Percentiles rank a stretch among this genome's conserved stretches.
These are phyloP conservation scores for Sclerodermus sp. DNA, from an alignment of 2,888 invertebrate genomes.

Conservation along the genomic window DNA sequence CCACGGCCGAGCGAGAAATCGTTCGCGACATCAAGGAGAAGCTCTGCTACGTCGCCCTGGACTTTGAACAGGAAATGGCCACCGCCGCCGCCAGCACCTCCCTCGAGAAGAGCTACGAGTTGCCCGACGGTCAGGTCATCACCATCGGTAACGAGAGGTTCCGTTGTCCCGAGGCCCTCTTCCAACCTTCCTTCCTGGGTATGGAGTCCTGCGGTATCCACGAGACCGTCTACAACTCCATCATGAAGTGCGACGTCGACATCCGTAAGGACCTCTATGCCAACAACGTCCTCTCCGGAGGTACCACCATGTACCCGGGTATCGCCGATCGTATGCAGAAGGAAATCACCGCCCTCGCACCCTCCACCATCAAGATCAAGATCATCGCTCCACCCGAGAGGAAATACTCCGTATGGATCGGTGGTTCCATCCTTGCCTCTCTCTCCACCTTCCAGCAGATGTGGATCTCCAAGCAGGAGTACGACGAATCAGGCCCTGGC, in stretches of 20 bases:
- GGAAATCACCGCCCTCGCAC: constrained; percentile 91
- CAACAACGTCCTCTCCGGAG: constrained; percentile 63
- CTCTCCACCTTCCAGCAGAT: constrained; percentile 89
- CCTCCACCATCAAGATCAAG: constrained; percentile 93
- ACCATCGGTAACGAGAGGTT: constrained; percentile 86
- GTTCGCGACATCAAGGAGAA: constrained; percentile 94
- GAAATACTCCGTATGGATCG: constrained; percentile 98
- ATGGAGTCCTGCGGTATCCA: constrained; percentile 90
- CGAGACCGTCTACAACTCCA: constrained; percentile 89
- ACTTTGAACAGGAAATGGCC: constrained; percentile 94
- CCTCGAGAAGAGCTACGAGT: constrained; percentile 82
- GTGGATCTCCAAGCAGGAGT: constrained; percentile 98
- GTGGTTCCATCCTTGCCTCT: constrained; percentile 93
- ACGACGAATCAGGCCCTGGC: constrained; percentile 93
- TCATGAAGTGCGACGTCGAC: constrained; percentile 95
- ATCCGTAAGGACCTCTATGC: constrained; percentile 83
- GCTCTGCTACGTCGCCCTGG: constrained; percentile 87
- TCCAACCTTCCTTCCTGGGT: constrained; percentile 88
- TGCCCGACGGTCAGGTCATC: constrained; percentile 83
- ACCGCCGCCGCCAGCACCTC: constrained; percentile 87
- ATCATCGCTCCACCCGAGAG: constrained; percentile 95
- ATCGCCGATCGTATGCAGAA: constrained; percentile 98
- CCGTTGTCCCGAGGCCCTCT: constrained; percentile 85
- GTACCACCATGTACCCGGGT: constrained; percentile 93
- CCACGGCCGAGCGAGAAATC: constrained; percentile 94